phyloP scores from a whole-genome alignment of 2,797 vertebrate genomes.

The Darevskia mixta region DNA sequence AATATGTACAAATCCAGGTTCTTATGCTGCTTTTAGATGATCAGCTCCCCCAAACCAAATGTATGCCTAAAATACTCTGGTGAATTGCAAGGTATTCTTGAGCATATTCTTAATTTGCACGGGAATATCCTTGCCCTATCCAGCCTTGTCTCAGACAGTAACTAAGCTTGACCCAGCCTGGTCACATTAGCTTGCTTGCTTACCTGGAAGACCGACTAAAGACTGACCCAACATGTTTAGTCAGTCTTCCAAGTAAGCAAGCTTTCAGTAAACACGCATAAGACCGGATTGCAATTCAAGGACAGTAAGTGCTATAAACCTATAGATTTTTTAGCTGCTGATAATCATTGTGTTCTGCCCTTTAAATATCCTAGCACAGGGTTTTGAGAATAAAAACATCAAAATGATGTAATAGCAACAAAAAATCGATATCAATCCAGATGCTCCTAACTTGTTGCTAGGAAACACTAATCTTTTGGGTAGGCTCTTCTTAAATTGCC shows the following conservation, averaged over 20 bases:
- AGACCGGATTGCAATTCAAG: not conserved
- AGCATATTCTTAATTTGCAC: not conserved
- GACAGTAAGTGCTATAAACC: not conserved
- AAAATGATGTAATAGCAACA: conserved; percentile 21
- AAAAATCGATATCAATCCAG: conserved; percentile 22
- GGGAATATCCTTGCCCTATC: not conserved
- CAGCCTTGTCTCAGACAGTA: not conserved
- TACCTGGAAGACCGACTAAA: not conserved
- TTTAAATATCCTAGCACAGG: conserved; percentile 2
- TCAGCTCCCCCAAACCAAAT: not conserved
- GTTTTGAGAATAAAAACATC: not conserved
- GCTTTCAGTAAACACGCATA: not conserved
- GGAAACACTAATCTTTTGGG: conserved; percentile 20
- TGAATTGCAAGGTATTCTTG: not conserved
- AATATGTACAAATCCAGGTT: not conserved
- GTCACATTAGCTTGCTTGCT: not conserved
- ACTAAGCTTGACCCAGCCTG: not conserved
- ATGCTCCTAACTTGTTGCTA: conserved; percentile 30
- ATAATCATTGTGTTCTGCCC: not conserved
- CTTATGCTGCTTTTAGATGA: not conserved
- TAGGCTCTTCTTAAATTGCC: not conserved
- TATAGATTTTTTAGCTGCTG: not conserved
- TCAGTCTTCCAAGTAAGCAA: not conserved
- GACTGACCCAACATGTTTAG: not conserved
- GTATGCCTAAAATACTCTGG: not conserved